Evolutionary conservation across 2,113 vertebrate genomes (phyloP).

Genomic region (Ptychochromis oligacanthus): DNA sequence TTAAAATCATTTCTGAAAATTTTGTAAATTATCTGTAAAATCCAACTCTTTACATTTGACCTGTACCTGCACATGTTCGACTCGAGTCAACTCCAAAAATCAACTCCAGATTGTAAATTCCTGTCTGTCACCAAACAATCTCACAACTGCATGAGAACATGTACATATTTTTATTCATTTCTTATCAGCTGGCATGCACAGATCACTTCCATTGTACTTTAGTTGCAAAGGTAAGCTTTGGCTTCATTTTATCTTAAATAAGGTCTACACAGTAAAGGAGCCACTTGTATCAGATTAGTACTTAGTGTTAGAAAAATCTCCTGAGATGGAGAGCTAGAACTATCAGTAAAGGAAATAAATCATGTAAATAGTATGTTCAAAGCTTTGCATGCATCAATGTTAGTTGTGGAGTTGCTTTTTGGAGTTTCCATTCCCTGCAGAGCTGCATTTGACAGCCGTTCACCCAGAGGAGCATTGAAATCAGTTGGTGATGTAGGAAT

Average conservation of each 20-base stretch:
- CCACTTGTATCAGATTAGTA: not conserved
- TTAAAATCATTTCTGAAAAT: not conserved
- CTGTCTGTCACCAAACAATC: not conserved
- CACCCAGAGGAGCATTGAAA: not conserved
- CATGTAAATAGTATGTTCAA: not conserved
- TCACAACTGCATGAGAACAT: not conserved
- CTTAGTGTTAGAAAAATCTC: not conserved
- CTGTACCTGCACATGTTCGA: not conserved
- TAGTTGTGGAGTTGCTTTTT: constrained; percentile 7
- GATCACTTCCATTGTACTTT: not conserved
- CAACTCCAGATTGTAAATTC: not conserved
- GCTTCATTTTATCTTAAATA: not conserved
- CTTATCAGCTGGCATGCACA: not conserved
- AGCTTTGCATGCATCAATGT: not conserved
- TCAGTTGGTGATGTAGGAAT: not conserved
- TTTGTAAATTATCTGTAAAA: not conserved
- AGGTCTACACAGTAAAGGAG: no score
- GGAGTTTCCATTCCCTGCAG: constrained; percentile 7
- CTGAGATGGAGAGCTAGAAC: not conserved
- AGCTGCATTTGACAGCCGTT: not conserved
- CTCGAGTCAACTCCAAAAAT: constrained; percentile 3
- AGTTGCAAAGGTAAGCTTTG: not conserved
- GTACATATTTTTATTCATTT: not conserved
- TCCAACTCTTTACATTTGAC: not conserved
- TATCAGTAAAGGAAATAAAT: not conserved